A percentile compares a stretch with the other conserved stretches of the same genome.
phyloP scores from a whole-genome alignment of 2,113 vertebrate genomes.

The Prionailurus viverrinus region DNA sequence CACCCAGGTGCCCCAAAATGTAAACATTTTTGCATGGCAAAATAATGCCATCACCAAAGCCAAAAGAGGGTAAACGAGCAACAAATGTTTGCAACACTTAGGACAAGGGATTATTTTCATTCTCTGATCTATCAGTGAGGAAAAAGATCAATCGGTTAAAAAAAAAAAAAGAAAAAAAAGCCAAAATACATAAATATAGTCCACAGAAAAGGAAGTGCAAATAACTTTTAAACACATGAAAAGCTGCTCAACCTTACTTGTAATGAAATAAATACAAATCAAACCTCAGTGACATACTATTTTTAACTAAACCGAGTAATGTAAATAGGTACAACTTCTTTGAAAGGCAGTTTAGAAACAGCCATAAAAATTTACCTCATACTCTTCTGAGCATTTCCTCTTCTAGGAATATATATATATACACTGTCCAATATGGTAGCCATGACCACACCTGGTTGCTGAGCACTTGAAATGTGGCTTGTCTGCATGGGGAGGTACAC shows the following conservation, averaged over 20 bases:
- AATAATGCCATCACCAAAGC: constrained; percentile 15
- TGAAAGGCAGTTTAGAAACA: neutral
- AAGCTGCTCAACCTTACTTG: neutral
- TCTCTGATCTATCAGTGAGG: neutral
- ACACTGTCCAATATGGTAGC: neutral
- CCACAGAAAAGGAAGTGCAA: neutral
- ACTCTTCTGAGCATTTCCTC: neutral
- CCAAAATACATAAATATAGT: neutral
- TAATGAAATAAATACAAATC: constrained; percentile 27
- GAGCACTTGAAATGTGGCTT: neutral
- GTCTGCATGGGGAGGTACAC: neutral
- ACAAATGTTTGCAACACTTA: neutral
- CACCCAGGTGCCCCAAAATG: neutral
- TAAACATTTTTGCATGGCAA: neutral
- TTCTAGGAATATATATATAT: neutral
- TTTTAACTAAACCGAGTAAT: neutral
- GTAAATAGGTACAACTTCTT: neutral
- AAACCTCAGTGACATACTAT: neutral
- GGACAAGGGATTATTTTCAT: neutral
- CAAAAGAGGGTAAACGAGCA: neutral
- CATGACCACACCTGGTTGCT: neutral
- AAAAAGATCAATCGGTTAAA: neutral
- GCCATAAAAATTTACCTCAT: neutral
- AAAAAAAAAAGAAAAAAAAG: neutral
- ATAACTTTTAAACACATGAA: neutral